Evolutionary conservation across 2,797 vertebrate genomes (phyloP).

Genomic region (Eurystomus glaucurus): DNA sequence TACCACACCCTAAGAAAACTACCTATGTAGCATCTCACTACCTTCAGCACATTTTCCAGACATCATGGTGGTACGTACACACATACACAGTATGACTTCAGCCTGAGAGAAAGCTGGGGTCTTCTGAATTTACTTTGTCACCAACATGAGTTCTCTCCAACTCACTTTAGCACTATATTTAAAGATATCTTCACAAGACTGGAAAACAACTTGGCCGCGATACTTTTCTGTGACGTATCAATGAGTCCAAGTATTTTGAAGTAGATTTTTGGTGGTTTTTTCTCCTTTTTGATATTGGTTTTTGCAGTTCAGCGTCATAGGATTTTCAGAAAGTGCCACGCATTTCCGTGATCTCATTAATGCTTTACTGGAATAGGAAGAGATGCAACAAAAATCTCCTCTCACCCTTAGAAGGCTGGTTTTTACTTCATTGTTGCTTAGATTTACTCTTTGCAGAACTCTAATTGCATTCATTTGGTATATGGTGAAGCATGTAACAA

Average conservation of each 20-base stretch:
- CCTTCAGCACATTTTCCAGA: background rate
- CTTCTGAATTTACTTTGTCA: background rate
- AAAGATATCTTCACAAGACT: background rate
- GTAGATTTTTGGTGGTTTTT: accelerated
- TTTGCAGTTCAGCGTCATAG: accelerated
- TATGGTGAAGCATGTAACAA: accelerated
- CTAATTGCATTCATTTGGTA: background rate
- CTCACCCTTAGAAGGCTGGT: background rate
- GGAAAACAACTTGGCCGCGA: background rate
- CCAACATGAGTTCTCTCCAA: background rate
- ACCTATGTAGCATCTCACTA: background rate
- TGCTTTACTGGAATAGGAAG: background rate
- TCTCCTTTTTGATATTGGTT: background rate
- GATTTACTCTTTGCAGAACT: background rate
- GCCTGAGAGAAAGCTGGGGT: background rate
- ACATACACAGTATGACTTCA: background rate
- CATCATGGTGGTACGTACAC: accelerated
- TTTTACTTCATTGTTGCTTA: background rate
- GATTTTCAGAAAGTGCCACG: background rate
- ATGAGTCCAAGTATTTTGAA: background rate
- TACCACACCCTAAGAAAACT: background rate
- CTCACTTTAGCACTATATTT: background rate
- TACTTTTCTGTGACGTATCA: background rate
- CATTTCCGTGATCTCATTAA: background rate
- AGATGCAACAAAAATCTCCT: background rate